Base-by-base conservation (phyloP, 2,888 invertebrate species). In the Pseudolycoriella hygida region DNA sequence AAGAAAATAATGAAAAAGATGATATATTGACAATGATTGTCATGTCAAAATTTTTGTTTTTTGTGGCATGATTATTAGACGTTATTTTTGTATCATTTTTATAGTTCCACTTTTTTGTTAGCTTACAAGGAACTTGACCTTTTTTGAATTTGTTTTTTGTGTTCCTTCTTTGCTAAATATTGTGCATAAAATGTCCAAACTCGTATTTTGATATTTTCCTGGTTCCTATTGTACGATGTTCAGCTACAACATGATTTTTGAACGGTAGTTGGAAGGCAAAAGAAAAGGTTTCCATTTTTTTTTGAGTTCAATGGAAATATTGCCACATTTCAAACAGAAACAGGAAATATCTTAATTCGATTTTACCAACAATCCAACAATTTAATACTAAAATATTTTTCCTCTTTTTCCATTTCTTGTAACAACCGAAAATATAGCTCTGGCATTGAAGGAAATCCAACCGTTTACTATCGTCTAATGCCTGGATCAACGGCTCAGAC, bases 401-500 rank as follows among this genome's bases (percentile, higher is more conserved):
- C 20, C 11, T 40, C 19, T 40, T 12, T n/a, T 40, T 18, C 14
- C 19, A 12, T 39, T 37, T 5, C 17, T 42, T 31, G 31, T 34
- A 17, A 17, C 12, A 32, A 42, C 8, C 18, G 4, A 41, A n/a
- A 20, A 45, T 40, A 56, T 77, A 90, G 92, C 73, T 92, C 92
- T 63, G 92, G 92, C 54, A 93, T 93, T 67, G 89, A 90, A 65
- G 88, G 88, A 68, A 93, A 90, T 68, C 92, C 92, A 48, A 89
- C 89, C 55, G 92, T 93, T 55, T 93, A 88, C 73, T 93, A 93
- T 70, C 84, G 86, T 50, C 70, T 93, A 61, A 93, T 93, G 84
- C 89, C 89, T 51, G 92, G 92, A 51, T 90, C 90, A 31, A 93
- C 92, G 46, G 88, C 92, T 6, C 92, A 93, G 68, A 93, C 92